Evolutionary conservation across 2,113 vertebrate species (phyloP), one percentile per base, ranked within the genome.

Genomic region (Pygoscelis adeliae): DNA sequence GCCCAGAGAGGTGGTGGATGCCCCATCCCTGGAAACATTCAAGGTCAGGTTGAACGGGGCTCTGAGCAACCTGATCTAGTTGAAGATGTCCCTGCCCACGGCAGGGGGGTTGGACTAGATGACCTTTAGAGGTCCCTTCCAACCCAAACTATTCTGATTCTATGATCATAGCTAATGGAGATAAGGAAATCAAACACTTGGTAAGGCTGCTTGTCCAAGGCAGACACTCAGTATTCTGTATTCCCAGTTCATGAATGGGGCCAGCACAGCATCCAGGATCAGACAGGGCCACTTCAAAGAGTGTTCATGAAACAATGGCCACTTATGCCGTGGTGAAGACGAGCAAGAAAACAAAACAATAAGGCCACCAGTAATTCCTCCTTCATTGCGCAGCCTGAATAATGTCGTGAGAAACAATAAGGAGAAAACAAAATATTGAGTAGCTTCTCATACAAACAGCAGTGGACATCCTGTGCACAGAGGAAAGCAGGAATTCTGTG

Each of bases 371-470:
- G 0, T 56, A 90, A 83, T 74, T 73, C 53, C 27, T 76, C 23
- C 20, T 11, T 88, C 55, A 29, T 8, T 47, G 29, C 18, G 2
- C 1, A 3, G 49, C 16, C 47, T 72, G 61, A 89, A 78, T 49
- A 74, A 74, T 10, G 34, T 42, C 3, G 11, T 5, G 5, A 69
- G 27, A 56, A 92, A 67, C 42, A 90, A 55, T 1, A 4, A 69
- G 34, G 21, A 85, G 34, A 86, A 90, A 92, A 90, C 18, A 84
- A 79, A 93, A 90, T 47, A 83, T 17, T 61, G 29, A 90, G 86
- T 10, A 50, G 29, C 21, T 86, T 53, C 55, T 86, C 78, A 46
- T 59, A 58, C 42, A 88, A 90, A 90, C 10, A 81, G 52, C 71
- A 77, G 9, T 6, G 7, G n/a, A 47, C 5, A 3, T 27, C 50